Percentiles rank a stretch among this genome's conserved stretches.
Evolutionary conservation across 2,113 vertebrate genomes (phyloP).

Genomic region (Eudyptes chrysolophus): DNA sequence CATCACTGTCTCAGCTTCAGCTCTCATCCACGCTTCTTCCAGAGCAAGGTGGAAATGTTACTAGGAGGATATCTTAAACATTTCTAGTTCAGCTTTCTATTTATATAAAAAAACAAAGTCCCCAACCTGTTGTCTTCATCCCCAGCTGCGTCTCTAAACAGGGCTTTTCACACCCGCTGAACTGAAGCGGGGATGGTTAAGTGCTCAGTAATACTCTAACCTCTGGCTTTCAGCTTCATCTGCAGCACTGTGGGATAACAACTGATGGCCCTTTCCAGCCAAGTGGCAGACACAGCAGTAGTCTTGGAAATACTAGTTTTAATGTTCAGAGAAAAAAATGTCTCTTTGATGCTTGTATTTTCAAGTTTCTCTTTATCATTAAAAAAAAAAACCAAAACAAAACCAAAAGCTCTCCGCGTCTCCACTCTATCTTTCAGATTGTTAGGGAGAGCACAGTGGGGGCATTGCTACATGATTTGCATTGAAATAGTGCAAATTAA

Average conservation of each 20-base stretch:
- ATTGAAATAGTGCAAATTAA: neutral
- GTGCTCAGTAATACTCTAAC: neutral
- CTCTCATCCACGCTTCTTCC: rapidly evolving
- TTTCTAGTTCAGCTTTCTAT: neutral
- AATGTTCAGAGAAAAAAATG: neutral
- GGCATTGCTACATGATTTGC: neutral
- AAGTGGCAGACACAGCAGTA: neutral
- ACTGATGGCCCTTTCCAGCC: neutral
- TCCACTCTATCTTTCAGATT: neutral
- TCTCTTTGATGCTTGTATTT: neutral
- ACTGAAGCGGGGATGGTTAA: neutral
- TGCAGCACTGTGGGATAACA: neutral
- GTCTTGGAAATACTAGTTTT: neutral
- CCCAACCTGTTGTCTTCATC: neutral
- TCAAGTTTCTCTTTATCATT: neutral
- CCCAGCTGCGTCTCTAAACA: neutral
- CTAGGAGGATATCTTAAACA: neutral
- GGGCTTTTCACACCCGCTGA: neutral
- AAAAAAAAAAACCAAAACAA: neutral
- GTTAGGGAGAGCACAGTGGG: neutral
- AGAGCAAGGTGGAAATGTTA: neutral
- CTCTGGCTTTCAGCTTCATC: neutral
- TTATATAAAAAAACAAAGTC: neutral
- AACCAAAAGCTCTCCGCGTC: neutral
- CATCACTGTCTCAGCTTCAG: rapidly evolving